Percentiles rank a stretch among this genome's conserved stretches.
These are phyloP conservation scores for Engystomops pustulosus DNA, from an alignment of 2,113 vertebrate species.

Conservation along the genomic window DNA sequence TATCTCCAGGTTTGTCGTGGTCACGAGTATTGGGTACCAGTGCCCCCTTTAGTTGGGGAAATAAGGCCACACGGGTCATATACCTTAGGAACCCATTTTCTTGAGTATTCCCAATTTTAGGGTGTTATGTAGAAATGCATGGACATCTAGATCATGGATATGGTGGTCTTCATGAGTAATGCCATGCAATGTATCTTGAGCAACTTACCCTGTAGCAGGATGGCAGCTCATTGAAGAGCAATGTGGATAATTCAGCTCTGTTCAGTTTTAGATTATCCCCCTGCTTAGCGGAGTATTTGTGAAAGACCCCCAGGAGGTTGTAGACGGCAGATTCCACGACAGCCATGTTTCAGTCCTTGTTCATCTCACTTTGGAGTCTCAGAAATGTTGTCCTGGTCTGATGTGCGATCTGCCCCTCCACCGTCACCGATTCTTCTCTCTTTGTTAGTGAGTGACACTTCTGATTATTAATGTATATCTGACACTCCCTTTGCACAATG, in stretches of 20 bases:
- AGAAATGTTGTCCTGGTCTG: neutral
- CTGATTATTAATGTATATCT: slow-evolving; percentile 32
- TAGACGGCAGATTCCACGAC: slow-evolving; percentile 47
- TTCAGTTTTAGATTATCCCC: slow-evolving; percentile 51
- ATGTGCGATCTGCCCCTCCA: neutral
- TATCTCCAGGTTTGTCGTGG: too few species aligned
- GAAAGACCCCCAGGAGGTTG: slow-evolving; percentile 52
- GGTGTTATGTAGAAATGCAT: too few species aligned
- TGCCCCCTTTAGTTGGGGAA: too few species aligned
- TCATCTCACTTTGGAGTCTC: slow-evolving; percentile 18
- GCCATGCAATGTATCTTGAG: too few species aligned
- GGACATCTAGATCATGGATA: too few species aligned
- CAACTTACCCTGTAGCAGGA: slow-evolving; percentile 52
- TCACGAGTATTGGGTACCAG: too few species aligned
- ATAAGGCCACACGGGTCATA: too few species aligned
- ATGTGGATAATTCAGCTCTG: slow-evolving; percentile 20
- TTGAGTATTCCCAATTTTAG: too few species aligned
- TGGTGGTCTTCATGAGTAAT: too few species aligned
- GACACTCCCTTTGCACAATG: neutral
- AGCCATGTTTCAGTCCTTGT: slow-evolving; percentile 14
- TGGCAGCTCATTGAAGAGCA: slow-evolving; percentile 40
- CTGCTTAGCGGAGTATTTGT: slow-evolving; percentile 54
- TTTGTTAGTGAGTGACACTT: neutral
- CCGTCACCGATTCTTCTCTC: neutral
- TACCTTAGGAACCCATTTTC: too few species aligned